phyloP scores from a whole-genome alignment of 2,888 invertebrate genomes.

The Resseliella maxima region DNA sequence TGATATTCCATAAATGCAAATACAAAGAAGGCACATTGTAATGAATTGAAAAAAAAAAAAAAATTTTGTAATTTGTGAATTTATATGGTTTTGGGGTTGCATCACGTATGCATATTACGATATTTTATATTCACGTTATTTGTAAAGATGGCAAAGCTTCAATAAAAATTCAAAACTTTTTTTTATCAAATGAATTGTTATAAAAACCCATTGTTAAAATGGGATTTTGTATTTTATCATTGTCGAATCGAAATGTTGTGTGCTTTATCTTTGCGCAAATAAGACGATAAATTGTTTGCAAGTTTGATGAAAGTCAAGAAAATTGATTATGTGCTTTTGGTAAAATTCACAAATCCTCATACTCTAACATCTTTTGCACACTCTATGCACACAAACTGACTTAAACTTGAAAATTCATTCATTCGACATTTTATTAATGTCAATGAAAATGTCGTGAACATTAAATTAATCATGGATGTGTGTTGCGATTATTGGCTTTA shows the following conservation, averaged over 20 bases:
- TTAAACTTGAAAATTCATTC: not conserved
- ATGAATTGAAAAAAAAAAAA: too few species aligned
- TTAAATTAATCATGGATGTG: slow-evolving; percentile 33
- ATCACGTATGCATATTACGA: too few species aligned
- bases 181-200: not conserved
- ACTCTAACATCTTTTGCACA: too few species aligned
- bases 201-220: slow-evolving; percentile 3
- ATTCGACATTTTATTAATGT: slow-evolving; percentile 20
- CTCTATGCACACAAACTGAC: too few species aligned
- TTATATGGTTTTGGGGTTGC: too few species aligned
- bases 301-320: not conserved
- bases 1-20: too few species aligned
- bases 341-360: too few species aligned
- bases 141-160: not conserved
- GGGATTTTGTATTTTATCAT: not conserved
- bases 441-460: slow-evolving; percentile 11
- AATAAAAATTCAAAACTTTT: not conserved
- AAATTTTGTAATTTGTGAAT: too few species aligned
- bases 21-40: too few species aligned
- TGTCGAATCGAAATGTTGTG: not conserved
- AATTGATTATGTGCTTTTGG: not conserved
- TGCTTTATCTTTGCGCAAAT: not conserved
- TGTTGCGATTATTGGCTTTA: not conserved
- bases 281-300: not conserved
- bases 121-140: not conserved